phyloP scores from a whole-genome alignment of 2,113 vertebrate species.

The Mirounga angustirostris region DNA sequence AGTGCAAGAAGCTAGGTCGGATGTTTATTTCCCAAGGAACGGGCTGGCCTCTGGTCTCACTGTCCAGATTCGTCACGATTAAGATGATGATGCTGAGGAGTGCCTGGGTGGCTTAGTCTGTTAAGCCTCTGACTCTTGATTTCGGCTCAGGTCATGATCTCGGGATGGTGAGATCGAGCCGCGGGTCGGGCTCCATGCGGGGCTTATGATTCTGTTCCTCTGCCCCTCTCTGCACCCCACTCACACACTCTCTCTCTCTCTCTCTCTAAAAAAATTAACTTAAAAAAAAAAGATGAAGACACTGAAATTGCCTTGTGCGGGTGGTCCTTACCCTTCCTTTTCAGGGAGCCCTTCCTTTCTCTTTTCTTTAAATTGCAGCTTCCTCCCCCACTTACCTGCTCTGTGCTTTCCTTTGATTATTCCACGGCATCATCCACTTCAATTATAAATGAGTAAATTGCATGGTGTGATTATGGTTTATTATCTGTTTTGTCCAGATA shows the following conservation, averaged over 20 bases:
- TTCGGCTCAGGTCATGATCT: too few relatives aligned
- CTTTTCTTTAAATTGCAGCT: not conserved
- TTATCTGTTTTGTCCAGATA: not conserved
- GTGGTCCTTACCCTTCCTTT: not conserved
- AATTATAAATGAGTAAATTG: not conserved
- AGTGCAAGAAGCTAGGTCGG: not conserved
- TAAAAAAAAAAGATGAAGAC: not conserved
- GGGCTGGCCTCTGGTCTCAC: fast-evolving
- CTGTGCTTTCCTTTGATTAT: too few relatives aligned
- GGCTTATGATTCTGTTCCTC: too few relatives aligned
- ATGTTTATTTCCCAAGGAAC: not conserved
- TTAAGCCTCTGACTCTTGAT: too few relatives aligned
- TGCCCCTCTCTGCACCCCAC: too few relatives aligned
- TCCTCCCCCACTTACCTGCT: too few relatives aligned
- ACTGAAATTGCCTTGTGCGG: fast-evolving
- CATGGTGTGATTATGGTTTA: not conserved
- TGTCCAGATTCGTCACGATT: not conserved
- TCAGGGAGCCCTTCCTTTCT: too few relatives aligned
- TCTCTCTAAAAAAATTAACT: too few relatives aligned
- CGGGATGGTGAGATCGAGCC: too few relatives aligned
- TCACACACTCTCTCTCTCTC: too few relatives aligned
- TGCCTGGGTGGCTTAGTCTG: too few relatives aligned
- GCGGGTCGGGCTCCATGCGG: too few relatives aligned
- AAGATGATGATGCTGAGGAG: not conserved
- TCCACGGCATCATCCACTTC: not conserved